Percentiles rank a stretch among this genome's conserved stretches.
phyloP scores from a whole-genome alignment of 37 sponge, comb jelly and placozoan genomes.

The Agelas oroides region DNA sequence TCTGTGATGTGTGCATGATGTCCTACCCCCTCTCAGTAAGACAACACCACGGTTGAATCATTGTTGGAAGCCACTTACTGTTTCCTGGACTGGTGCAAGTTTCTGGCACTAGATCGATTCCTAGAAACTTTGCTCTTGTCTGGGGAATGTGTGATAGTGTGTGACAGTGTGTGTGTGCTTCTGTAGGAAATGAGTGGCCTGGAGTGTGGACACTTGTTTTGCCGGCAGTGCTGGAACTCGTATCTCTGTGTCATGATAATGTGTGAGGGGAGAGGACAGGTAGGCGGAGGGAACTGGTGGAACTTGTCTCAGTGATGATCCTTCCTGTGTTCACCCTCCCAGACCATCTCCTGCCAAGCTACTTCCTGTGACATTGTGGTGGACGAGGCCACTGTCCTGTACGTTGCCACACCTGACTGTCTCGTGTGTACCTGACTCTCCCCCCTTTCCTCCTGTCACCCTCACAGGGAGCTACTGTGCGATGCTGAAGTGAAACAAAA shows the following conservation, averaged over 20 bases:
- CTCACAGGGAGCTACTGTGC: slow-evolving; percentile 60
- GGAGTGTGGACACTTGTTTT: slow-evolving; percentile 94
- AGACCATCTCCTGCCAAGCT: slow-evolving; percentile 88
- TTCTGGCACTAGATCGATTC: too few relatives aligned
- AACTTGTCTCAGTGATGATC: too few relatives aligned
- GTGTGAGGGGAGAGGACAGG: slow-evolving; percentile 79
- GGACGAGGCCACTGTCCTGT: slow-evolving; percentile 83
- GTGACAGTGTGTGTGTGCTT: not conserved
- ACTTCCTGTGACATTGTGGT: slow-evolving; percentile 81
- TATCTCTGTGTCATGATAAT: slow-evolving; percentile 80
- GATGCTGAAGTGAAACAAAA: slow-evolving; percentile 50
- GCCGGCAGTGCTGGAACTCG: slow-evolving; percentile 82
- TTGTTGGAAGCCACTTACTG: too few relatives aligned
- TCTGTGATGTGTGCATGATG: slow-evolving; percentile 87
- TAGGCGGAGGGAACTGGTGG: slow-evolving; percentile 5
- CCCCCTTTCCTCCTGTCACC: too few relatives aligned
- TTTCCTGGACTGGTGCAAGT: too few relatives aligned
- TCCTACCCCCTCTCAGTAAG: slow-evolving; percentile 33
- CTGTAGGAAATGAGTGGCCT: slow-evolving; percentile 73
- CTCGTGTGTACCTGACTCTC: too few relatives aligned
- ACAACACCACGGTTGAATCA: not conserved
- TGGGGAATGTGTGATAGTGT: too few relatives aligned
- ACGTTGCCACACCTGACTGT: slow-evolving; percentile 33
- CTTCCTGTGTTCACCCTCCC: too few relatives aligned
- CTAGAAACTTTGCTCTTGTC: too few relatives aligned